phyloP scores from a whole-genome alignment of 2,113 vertebrate species.

The Chloropsis cyanopogon region DNA sequence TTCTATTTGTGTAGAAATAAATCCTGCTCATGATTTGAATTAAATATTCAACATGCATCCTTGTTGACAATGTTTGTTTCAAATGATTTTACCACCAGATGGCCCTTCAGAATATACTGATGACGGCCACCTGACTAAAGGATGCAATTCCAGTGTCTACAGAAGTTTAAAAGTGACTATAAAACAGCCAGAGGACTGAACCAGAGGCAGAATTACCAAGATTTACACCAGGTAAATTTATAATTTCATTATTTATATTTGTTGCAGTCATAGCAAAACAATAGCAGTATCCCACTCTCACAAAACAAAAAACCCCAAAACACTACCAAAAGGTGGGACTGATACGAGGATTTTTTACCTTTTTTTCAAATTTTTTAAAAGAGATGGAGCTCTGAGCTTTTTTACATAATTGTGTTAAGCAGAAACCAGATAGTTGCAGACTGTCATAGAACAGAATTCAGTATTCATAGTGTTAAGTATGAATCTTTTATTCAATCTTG shows the following conservation, averaged over 20 bases:
- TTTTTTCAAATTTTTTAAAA: neutral
- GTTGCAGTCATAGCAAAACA: neutral
- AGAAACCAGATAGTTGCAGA: neutral
- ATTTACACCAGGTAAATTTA: neutral
- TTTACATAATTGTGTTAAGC: neutral
- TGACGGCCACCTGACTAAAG: constrained; percentile 48
- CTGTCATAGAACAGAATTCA: neutral
- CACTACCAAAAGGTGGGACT: neutral
- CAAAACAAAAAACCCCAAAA: neutral
- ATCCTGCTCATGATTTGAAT: neutral
- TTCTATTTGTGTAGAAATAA: neutral
- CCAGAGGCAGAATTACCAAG: neutral
- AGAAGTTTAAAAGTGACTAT: neutral
- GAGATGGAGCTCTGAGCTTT: neutral
- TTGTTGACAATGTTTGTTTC: constrained; percentile 48
- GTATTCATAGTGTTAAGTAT: neutral
- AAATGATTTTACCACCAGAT: constrained; percentile 45
- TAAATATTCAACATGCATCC: constrained; percentile 32
- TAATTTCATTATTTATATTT: neutral
- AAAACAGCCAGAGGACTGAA: neutral
- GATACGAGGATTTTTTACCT: neutral
- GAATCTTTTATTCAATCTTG: constrained; percentile 6
- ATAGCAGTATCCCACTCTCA: neutral
- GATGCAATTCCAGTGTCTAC: neutral
- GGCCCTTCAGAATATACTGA: constrained; percentile 28